Percentiles rank a stretch among this genome's conserved stretches.
Conservation (phyloP, 2,888 invertebrate genomes). For the Lasioglossum calceatum region DNA sequence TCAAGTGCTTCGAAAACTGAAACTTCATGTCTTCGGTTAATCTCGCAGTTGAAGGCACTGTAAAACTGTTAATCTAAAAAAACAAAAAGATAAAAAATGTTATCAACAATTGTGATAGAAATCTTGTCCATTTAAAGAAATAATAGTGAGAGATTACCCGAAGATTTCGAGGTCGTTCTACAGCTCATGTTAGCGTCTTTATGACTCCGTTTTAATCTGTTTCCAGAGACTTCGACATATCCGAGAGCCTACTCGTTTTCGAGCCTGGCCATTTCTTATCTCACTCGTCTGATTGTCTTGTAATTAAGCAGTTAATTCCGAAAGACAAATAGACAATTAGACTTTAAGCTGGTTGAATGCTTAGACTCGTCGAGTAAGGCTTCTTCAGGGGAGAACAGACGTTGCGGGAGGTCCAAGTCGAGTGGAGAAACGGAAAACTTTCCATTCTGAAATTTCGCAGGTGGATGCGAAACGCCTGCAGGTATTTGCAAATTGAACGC, state of each 20-base stretch:
- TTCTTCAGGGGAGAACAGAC: slow-evolving; percentile 25
- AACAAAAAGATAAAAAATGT: background rate
- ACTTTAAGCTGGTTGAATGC: slow-evolving; percentile 28
- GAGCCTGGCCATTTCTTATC: background rate
- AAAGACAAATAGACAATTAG: background rate
- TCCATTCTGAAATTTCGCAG: background rate
- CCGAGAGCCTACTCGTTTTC: background rate
- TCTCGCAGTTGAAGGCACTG: too few species aligned
- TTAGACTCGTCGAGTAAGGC: slow-evolving; percentile 20
- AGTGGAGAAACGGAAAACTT: slow-evolving; percentile 22
- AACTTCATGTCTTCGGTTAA: too few species aligned
- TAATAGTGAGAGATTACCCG: background rate
- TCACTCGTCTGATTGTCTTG: background rate
- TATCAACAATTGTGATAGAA: background rate
- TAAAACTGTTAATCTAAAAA: too few species aligned
- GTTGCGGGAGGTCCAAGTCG: slow-evolving; percentile 1
- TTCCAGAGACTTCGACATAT: background rate
- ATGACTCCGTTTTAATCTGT: background rate
- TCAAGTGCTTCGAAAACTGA: too few species aligned
- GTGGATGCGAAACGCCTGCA: background rate
- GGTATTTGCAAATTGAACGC: background rate
- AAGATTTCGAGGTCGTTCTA: background rate
- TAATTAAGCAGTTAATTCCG: background rate
- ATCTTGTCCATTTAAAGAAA: background rate
- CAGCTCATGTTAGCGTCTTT: background rate